Evolutionary conservation across 2,888 invertebrate species (phyloP).

Genomic region (Allolobophora icterica): DNA sequence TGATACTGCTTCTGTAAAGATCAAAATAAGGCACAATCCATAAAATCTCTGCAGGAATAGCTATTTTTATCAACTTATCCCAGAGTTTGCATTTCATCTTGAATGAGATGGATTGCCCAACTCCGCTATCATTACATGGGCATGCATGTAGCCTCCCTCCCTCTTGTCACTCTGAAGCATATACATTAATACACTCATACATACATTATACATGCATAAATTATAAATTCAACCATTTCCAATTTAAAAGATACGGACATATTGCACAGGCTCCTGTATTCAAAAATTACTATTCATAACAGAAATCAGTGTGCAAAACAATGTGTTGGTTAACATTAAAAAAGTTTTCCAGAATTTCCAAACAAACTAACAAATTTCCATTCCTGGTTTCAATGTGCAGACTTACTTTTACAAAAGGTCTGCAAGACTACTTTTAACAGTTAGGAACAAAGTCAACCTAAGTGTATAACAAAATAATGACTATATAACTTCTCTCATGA

Average conservation of each 20-base stretch:
- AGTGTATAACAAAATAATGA: neutral
- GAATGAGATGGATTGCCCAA: neutral
- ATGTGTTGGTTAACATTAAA: neutral
- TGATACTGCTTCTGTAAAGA: constrained; percentile 71
- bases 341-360: neutral
- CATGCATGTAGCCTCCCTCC: neutral
- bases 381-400: neutral
- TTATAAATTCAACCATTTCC: too few species aligned
- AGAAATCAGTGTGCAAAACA: neutral
- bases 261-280: neutral
- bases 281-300: neutral
- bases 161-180: neutral
- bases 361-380: neutral
- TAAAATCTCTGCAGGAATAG: neutral
- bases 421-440: neutral
- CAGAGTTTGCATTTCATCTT: neutral
- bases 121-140: neutral
- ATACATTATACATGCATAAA: too few species aligned
- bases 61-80: neutral
- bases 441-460: neutral
- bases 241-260: neutral
- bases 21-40: neutral
- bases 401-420: neutral
- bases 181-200: too few species aligned
- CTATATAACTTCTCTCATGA: neutral